phyloP scores from a whole-genome alignment of 37 sponge, comb jelly and placozoan genomes.

The Sycon ciliatum region DNA sequence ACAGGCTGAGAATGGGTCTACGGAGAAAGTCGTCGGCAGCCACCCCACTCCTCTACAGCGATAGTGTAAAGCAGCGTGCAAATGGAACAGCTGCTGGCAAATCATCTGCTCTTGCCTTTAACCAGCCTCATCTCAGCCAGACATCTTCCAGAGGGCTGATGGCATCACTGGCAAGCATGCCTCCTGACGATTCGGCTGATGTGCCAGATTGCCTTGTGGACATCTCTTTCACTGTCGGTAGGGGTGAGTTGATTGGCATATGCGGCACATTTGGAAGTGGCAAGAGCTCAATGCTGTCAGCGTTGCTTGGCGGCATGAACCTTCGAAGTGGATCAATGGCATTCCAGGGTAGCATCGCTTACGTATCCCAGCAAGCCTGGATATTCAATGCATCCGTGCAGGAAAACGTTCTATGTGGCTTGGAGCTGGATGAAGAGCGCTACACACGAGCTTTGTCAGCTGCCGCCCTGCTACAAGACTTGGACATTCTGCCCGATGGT shows the following conservation, averaged over 20 bases:
- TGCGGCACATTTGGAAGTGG: constrained; percentile 95
- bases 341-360: constrained; percentile 74
- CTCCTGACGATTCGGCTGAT: too few species aligned
- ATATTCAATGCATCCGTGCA: constrained; percentile 86
- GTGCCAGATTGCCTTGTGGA: constrained; percentile 32
- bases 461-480: constrained; percentile 85
- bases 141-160: too few species aligned
- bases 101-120: too few species aligned
- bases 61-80: too few species aligned
- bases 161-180: too few species aligned
- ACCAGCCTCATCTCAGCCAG: too few species aligned
- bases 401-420: constrained; percentile 88
- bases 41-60: too few species aligned
- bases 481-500: constrained; percentile 90
- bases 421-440: constrained; percentile 20
- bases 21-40: too few species aligned
- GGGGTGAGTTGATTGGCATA: constrained; percentile 84
- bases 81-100: too few species aligned
- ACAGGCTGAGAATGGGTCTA: too few species aligned
- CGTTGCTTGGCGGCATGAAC: constrained; percentile 93
- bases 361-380: constrained; percentile 96
- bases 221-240: constrained; percentile 66
- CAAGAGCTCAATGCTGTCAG: constrained; percentile 88
- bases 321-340: constrained; percentile 59
- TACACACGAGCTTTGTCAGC: constrained; percentile 48